These are phyloP conservation scores for Chrysotoxum bicinctum DNA, from an alignment of 2,888 invertebrate species.

Conservation along the genomic window DNA sequence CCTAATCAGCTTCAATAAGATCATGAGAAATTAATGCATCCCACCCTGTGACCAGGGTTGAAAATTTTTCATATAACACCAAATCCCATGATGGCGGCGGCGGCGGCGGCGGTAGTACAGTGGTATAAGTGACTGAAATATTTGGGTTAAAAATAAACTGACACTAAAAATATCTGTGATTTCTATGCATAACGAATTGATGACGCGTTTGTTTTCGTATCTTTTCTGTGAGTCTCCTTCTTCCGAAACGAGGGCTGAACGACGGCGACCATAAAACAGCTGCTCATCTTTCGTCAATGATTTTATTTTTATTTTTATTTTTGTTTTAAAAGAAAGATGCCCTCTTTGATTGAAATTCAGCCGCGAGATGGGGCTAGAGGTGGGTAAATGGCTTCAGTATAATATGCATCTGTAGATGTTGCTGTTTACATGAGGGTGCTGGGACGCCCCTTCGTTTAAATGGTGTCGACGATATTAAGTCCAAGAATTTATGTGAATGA, in stretches of 20 bases:
- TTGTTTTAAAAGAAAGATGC: background rate
- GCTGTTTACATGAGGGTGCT: constrained; percentile 40
- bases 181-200: constrained; percentile 33
- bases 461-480: constrained; percentile 54
- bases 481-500: constrained; percentile 60
- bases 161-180: constrained; percentile 50
- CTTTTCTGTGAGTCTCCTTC: background rate
- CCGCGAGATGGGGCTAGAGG: constrained; percentile 8
- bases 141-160: constrained; percentile 47
- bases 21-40: constrained; percentile 21
- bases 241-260: constrained; percentile 3
- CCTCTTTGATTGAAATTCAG: constrained; percentile 16
- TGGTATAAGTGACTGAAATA: constrained; percentile 7
- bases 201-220: constrained; percentile 44
- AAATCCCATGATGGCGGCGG: constrained; percentile 22
- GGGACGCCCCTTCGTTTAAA: constrained; percentile 10
- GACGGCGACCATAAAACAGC: constrained; percentile 34
- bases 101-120: background rate
- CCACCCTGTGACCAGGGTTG: constrained; percentile 23
- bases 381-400: constrained; percentile 7
- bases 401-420: background rate
- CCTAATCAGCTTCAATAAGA: constrained; percentile 31
- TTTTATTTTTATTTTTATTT: constrained; percentile 26
- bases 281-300: constrained; percentile 64
- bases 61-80: background rate